phyloP scores from a whole-genome alignment of 1,140 invertebrate species.

The Aphelenchoides avenae region DNA sequence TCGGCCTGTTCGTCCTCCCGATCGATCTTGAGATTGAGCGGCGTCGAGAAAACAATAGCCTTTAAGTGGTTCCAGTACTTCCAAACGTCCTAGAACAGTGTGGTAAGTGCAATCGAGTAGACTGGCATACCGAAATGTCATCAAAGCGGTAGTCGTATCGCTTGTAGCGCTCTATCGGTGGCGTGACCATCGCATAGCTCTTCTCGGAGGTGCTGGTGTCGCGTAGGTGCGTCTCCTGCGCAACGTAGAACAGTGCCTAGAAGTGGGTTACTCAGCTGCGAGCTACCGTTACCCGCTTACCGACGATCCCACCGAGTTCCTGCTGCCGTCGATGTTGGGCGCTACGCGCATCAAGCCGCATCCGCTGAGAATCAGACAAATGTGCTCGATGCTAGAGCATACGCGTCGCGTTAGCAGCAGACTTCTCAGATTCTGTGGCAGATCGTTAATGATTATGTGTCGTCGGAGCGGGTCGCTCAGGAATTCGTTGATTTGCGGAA shows the following conservation, averaged over 20 bases:
- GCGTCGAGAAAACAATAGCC: constrained; percentile 38
- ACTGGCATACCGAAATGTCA: constrained; percentile 11
- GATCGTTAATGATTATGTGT: constrained; percentile 35
- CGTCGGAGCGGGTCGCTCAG: constrained; percentile 33
- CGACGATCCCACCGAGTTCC: constrained; percentile 10
- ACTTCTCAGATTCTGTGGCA: constrained; percentile 23
- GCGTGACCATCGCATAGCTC: constrained; percentile 25
- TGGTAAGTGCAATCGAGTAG: not conserved
- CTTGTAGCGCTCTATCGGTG: constrained; percentile 20
- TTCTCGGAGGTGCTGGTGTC: constrained; percentile 40
- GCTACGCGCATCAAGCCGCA: constrained; percentile 14
- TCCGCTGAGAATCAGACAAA: constrained; percentile 15
- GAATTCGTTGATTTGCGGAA: constrained; percentile 12
- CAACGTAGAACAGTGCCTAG: constrained; percentile 27
- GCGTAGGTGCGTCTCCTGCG: constrained; percentile 14
- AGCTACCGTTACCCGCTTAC: not conserved
- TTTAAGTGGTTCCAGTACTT: constrained; percentile 43
- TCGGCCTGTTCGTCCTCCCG: constrained; percentile 5
- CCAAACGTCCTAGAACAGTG: constrained; percentile 25
- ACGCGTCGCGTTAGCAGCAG: constrained; percentile 9
- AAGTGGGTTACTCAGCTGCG: not conserved
- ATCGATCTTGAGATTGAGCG: constrained; percentile 11
- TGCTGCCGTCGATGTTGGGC: constrained; percentile 1
- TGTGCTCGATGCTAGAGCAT: constrained; percentile 10
- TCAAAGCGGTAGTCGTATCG: constrained; percentile 35